Evolutionary conservation across 2,113 vertebrate genomes (phyloP).

Genomic region (Tragelaphus scriptus): DNA sequence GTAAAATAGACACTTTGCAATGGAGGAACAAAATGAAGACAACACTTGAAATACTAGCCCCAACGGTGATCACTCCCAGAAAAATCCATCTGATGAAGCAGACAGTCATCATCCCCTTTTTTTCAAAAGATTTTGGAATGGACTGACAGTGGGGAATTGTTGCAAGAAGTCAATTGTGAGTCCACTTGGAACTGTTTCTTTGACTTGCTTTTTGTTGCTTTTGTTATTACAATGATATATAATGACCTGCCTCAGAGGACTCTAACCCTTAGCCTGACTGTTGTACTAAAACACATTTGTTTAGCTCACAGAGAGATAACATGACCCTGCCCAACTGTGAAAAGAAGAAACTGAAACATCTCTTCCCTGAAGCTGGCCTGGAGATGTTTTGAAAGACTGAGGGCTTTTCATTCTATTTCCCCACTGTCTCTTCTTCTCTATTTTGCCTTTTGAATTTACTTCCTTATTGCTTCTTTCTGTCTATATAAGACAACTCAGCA

Average conservation of each 20-base stretch:
- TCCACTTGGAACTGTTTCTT: not conserved
- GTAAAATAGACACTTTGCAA: not conserved
- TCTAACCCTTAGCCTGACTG: not conserved
- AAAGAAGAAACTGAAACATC: not conserved
- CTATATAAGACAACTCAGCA: not conserved
- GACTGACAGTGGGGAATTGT: not conserved
- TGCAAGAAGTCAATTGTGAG: not conserved
- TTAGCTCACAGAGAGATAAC: not conserved
- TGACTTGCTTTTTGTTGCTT: not conserved
- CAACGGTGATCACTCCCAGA: not conserved
- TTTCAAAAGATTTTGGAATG: not conserved
- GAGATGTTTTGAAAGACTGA: not conserved
- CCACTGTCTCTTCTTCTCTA: not conserved
- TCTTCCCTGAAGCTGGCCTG: not conserved
- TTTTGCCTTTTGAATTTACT: not conserved
- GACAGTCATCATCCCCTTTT: not conserved
- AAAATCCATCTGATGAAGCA: not conserved
- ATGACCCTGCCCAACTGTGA: not conserved
- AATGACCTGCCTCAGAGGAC: not conserved
- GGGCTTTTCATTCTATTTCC: not conserved
- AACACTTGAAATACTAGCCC: not conserved
- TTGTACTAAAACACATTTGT: not conserved
- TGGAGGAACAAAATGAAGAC: not conserved
- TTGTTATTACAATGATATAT: not conserved
- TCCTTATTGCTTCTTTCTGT: not conserved